Conservation (phyloP, 2,888 invertebrate genomes). For the Cryptocephalus primarius region DNA sequence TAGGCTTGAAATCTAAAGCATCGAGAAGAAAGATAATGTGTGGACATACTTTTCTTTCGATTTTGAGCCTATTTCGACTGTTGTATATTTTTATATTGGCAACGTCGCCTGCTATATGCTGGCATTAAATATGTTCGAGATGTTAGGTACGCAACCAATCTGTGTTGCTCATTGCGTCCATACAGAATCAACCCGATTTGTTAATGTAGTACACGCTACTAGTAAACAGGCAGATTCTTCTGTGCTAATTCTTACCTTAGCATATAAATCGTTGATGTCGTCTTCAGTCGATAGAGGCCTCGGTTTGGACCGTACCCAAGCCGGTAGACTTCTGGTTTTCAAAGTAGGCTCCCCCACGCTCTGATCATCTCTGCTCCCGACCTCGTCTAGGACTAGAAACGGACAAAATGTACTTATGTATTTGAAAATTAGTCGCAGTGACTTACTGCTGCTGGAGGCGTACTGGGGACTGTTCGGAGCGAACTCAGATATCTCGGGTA, state of each 20-base stretch:
- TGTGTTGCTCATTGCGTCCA: no score
- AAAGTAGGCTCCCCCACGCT: conserved; percentile 38
- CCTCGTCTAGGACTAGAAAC: conserved; percentile 49
- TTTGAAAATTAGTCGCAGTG: not conserved
- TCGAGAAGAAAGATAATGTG: no score
- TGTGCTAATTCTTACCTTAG: conserved; percentile 50
- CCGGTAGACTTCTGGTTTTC: conserved; percentile 58
- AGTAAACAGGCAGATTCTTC: no score
- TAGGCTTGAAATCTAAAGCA: no score
- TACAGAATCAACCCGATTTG: no score
- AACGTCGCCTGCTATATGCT: no score
- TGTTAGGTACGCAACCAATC: no score
- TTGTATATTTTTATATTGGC: no score
- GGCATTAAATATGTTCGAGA: no score
- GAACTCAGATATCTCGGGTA: conserved; percentile 44
- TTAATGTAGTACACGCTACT: no score
- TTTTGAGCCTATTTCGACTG: no score
- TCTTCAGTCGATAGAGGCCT: conserved; percentile 58
- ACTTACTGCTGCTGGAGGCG: conserved; percentile 57
- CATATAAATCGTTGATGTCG: conserved; percentile 57
- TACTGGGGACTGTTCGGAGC: conserved; percentile 44
- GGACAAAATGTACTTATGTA: not conserved
- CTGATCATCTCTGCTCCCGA: conserved; percentile 38
- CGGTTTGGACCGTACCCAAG: conserved; percentile 60
- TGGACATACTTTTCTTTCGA: no score